Conservation (phyloP, 2,797 vertebrate species). For the Urophycis tenuis region DNA sequence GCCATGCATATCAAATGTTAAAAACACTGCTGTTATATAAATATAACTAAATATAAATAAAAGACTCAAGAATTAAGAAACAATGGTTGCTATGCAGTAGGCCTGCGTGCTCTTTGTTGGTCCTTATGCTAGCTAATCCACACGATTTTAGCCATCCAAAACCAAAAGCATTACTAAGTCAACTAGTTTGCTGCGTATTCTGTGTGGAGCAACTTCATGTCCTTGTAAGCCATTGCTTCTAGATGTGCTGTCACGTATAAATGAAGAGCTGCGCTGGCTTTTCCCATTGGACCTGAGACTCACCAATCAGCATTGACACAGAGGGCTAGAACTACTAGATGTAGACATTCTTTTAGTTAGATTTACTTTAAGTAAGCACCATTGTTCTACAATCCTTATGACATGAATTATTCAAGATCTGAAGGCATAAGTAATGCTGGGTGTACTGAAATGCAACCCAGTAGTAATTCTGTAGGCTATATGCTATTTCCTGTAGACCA, state of each 20-base stretch:
- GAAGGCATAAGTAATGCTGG: background rate
- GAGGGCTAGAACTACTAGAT: background rate
- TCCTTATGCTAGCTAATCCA: background rate
- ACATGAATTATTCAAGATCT: background rate
- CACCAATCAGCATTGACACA: constrained; percentile 5
- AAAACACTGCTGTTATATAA: background rate
- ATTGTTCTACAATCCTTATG: background rate
- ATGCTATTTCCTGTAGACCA: constrained; percentile 10
- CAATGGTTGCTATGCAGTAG: background rate
- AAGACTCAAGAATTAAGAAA: background rate
- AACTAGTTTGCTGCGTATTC: background rate
- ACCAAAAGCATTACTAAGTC: background rate
- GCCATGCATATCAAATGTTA: background rate
- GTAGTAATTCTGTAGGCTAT: background rate
- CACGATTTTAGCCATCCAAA: background rate
- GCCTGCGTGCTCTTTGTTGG: background rate
- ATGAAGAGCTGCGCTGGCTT: background rate
- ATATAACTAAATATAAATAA: background rate
- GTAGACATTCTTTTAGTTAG: background rate
- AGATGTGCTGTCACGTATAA: constrained; percentile 4
- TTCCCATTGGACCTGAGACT: constrained; percentile 2
- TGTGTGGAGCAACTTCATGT: background rate
- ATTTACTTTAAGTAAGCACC: background rate
- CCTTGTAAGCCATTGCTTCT: constrained; percentile 11
- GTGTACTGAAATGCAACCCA: constrained; percentile 3